Evolutionary conservation across 2,888 invertebrate genomes (phyloP), one percentile per base, ranked within the genome.

Genomic region (Abscondita cerata): DNA sequence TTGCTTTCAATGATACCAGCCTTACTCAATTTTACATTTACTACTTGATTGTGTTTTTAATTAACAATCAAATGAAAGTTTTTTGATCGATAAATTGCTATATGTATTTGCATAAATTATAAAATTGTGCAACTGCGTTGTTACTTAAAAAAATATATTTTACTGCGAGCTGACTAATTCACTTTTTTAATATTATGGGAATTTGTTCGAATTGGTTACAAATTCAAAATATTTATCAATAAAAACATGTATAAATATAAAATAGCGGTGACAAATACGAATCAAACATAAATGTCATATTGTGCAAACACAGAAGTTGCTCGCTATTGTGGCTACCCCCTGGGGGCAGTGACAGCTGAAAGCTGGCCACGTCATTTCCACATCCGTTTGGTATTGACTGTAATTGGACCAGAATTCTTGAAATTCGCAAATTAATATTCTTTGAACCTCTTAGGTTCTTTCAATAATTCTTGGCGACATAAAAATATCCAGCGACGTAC

Each of bases 321-420:
- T 57, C 46, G 48, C 56, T 56, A 65, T 65, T 65, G 63, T 65
- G 59, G 66, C 41, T 41, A 53, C 58, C 64, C 61, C 64, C 64
- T 53, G 58, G 51, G 60, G 60, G 34, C 20, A 25, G 4, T 56
- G 65, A 53, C 62, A 62, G 62, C 62, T 64, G 65, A 64, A 64
- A 66, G 64, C 64, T 62, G 58, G 64, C 53, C 66, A 66, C 64
- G 66, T 66, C 66, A 66, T 44, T 54, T 66, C 61, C 66, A 62
- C 66, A 57, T 65, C 65, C 65, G 65, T 57, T 58, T 59, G 62
- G 52, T 60, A 54, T 40, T 55, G 62, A 57, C 62, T 60, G 54
- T 66, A 66, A 66, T 66, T 64, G 66, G 58, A 33, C 58, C 56
- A 59, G 47, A 62, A 56, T 56, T 54, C 62, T 56, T 18, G 40